phyloP scores from a whole-genome alignment of 2,888 invertebrate species.

The Campoplex nolae region DNA sequence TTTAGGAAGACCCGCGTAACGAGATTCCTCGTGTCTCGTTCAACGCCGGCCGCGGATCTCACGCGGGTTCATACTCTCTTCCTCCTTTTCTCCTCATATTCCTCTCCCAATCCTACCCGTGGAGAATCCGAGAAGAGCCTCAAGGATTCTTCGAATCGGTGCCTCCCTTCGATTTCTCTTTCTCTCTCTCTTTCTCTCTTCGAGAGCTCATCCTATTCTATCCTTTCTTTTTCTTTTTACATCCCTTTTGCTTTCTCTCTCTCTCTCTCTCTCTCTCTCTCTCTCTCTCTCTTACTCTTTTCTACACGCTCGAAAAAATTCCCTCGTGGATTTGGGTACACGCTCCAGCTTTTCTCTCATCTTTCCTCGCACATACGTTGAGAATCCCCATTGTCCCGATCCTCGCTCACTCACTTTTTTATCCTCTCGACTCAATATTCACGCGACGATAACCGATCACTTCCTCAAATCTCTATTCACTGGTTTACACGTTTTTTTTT shows the following conservation, averaged over 20 bases:
- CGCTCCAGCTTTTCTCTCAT: conserved; percentile 58
- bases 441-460: conserved; percentile 6
- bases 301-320: conserved; percentile 51
- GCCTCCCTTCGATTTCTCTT: conserved; percentile 60
- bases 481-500: not conserved
- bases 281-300: not conserved
- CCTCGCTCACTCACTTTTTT: conserved; percentile 2
- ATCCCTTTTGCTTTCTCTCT: conserved; percentile 1
- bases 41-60: conserved; percentile 64
- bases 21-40: conserved; percentile 71
- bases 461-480: conserved; percentile 4
- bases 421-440: conserved; percentile 25
- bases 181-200: conserved; percentile 48
- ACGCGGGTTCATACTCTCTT: conserved; percentile 45
- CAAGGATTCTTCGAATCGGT: conserved; percentile 69
- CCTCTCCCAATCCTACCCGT: conserved; percentile 16
- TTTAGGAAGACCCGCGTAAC: conserved; percentile 71
- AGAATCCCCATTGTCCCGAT: conserved; percentile 24
- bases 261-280: not conserved
- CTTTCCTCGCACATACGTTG: conserved; percentile 31
- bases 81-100: conserved; percentile 33
- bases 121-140: conserved; percentile 67
- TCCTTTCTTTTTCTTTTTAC: conserved; percentile 27
- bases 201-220: conserved; percentile 47
- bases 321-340: conserved; percentile 39